Conservation (phyloP, 2,113 vertebrate species). For the Dinomys branickii region DNA sequence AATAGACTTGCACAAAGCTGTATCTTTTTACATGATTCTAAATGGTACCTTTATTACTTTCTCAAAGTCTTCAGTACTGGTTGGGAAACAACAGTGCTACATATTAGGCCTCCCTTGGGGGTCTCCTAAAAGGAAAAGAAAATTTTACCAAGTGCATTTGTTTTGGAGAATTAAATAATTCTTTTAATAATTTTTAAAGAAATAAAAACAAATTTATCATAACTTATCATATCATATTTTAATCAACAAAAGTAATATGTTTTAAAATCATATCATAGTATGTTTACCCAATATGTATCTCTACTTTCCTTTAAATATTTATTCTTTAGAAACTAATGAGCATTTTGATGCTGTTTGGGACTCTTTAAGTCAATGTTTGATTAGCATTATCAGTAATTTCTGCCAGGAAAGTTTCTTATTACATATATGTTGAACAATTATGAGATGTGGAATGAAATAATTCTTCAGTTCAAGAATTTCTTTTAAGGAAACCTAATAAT, state of each 20-base stretch:
- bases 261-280: conserved; percentile 50
- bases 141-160: not conserved
- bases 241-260: not conserved
- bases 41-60: not conserved
- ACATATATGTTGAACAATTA: not conserved
- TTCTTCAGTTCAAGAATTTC: not conserved
- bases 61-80: not conserved
- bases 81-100: not conserved
- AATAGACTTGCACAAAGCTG: not conserved
- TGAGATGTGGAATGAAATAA: not conserved
- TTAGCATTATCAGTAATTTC: conserved; percentile 23
- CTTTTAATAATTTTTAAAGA: not conserved
- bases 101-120: not conserved
- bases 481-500: not conserved
- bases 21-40: not conserved
- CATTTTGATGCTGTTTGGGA: conserved; percentile 63
- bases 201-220: not conserved
- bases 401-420: not conserved
- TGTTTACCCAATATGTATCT: conserved; percentile 23
- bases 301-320: conserved; percentile 39
- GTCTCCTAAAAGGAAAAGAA: not conserved
- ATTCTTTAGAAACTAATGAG: conserved; percentile 4
- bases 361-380: conserved; percentile 61
- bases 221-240: not conserved
- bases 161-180: not conserved